Conservation (phyloP, 2,888 invertebrate genomes). For the Brachypalpus laphriformis region DNA sequence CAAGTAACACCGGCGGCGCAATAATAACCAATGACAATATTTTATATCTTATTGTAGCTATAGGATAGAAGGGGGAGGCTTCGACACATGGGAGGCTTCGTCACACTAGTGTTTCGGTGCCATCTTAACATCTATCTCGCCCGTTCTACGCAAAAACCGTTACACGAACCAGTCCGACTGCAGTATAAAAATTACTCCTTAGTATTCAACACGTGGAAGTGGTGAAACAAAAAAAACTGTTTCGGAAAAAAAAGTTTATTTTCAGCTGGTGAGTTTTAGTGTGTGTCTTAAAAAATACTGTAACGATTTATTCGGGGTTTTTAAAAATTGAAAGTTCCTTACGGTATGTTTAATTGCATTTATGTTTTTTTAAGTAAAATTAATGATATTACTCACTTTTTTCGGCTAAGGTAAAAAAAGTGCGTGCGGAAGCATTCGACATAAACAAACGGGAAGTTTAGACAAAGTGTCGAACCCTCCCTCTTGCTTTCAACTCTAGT, state of each 20-base stretch:
- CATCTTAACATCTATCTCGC: neutral
- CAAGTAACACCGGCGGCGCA: too few relatives aligned
- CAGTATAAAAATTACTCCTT: conserved; percentile 1
- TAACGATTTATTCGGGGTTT: neutral
- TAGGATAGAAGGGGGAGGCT: neutral
- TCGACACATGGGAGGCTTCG: neutral
- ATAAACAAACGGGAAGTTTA: neutral
- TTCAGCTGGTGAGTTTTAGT: neutral
- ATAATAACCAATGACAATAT: too few relatives aligned
- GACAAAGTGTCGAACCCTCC: neutral
- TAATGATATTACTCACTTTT: neutral
- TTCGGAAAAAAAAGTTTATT: neutral
- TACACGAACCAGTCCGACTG: neutral
- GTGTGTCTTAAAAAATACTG: neutral
- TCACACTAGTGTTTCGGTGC: too few relatives aligned
- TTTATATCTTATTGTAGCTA: too few relatives aligned
- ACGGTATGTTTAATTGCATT: neutral
- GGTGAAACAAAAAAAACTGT: neutral
- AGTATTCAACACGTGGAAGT: conserved; percentile 1
- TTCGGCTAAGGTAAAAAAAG: neutral
- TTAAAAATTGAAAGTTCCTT: neutral
- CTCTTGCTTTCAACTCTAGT: too few relatives aligned
- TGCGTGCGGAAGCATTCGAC: neutral
- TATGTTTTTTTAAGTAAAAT: neutral
- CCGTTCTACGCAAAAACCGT: neutral